These are phyloP conservation scores for Gopherus evgoodei DNA, from an alignment of 2,113 vertebrate genomes.

Conservation along the genomic window DNA sequence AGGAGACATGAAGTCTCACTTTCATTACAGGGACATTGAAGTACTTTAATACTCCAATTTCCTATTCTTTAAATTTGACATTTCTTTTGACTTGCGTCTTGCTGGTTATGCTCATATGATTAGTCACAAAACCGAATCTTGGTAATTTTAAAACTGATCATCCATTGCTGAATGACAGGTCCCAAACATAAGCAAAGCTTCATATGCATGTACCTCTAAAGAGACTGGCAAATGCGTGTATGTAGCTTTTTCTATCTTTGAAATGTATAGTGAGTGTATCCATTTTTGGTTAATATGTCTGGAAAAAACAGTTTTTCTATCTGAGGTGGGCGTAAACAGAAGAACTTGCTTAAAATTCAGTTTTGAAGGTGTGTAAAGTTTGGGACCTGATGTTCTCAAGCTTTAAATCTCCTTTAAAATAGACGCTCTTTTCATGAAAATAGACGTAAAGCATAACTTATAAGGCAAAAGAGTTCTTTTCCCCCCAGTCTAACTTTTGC, in stretches of 20 bases:
- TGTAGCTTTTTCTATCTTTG: neutral
- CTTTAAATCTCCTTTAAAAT: neutral
- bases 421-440: neutral
- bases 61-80: neutral
- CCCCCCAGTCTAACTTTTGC: neutral
- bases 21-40: accelerated
- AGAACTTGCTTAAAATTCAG: neutral
- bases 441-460: neutral
- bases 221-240: neutral
- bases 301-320: neutral
- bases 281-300: neutral
- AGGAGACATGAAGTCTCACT: neutral
- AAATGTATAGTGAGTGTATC: neutral
- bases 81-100: neutral
- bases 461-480: neutral
- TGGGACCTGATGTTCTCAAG: neutral
- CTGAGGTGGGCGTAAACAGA: neutral
- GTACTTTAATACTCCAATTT: neutral
- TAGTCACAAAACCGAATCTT: neutral
- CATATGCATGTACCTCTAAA: neutral
- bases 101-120: neutral
- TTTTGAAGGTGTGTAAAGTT: neutral
- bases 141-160: neutral
- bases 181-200: neutral
- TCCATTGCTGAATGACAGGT: neutral